These are phyloP conservation scores for Hydrozoanthus gracilis DNA, from an alignment of 92 coral and sea anemone genomes.

Conservation along the genomic window DNA sequence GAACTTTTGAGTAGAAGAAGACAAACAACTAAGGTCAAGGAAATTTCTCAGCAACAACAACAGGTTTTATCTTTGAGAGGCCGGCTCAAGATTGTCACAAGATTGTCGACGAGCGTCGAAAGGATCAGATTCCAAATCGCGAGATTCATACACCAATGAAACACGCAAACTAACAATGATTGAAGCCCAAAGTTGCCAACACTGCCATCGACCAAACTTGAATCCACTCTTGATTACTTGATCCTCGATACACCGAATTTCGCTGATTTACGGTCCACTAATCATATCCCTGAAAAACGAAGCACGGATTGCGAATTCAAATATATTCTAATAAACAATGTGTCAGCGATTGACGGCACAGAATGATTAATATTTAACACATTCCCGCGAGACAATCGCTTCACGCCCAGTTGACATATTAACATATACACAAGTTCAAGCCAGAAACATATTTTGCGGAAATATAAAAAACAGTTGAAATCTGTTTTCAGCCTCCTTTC, in stretches of 20 bases:
- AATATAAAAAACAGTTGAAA: not conserved
- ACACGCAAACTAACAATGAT: not conserved
- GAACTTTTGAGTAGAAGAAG: not conserved
- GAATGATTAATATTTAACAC: slow-evolving; percentile 45
- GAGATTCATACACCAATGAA: not conserved
- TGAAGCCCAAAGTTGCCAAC: not conserved
- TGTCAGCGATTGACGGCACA: slow-evolving; percentile 35
- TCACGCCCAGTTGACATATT: slow-evolving; percentile 42
- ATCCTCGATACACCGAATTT: slow-evolving; percentile 27
- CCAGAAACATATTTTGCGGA: not conserved
- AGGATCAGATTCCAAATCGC: not conserved
- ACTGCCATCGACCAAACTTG: not conserved
- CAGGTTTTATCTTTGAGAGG: slow-evolving; percentile 24
- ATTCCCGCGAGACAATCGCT: slow-evolving; percentile 49
- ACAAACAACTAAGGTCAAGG: not conserved
- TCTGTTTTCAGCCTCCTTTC: not conserved
- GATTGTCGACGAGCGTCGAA: slow-evolving; percentile 16
- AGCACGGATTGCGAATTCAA: slow-evolving; percentile 41
- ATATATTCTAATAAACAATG: slow-evolving; percentile 40
- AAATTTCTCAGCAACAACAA: slow-evolving; percentile 11
- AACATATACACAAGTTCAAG: slow-evolving; percentile 15
- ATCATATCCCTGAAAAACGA: slow-evolving; percentile 47
- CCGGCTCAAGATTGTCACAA: slow-evolving; percentile 19
- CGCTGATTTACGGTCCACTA: slow-evolving; percentile 45
- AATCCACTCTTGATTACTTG: slow-evolving; percentile 18